These are phyloP conservation scores for Tholera decimalis DNA, from an alignment of 2,888 invertebrate genomes.

Conservation along the genomic window DNA sequence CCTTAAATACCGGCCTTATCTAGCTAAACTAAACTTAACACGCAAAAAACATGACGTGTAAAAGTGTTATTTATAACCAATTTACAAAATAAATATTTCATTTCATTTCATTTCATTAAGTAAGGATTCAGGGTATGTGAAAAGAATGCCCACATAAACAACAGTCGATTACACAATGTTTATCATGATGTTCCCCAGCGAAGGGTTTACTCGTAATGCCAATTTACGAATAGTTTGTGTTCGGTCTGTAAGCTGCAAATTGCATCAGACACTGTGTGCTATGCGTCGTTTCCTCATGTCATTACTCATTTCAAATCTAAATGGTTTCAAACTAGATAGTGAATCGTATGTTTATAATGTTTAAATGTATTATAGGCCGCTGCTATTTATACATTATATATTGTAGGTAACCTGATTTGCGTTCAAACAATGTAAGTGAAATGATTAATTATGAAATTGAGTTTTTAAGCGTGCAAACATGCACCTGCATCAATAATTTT, in stretches of 20 bases:
- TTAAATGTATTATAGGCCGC: constrained; percentile 1
- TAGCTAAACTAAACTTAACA: no score
- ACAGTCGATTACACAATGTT: constrained; percentile 20
- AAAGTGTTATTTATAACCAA: no score
- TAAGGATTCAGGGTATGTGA: constrained; percentile 1
- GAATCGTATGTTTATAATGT: constrained; percentile 21
- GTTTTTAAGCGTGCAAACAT: constrained; percentile 8
- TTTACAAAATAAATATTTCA: no score
- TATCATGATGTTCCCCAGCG: constrained; percentile 24
- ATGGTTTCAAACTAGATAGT: constrained; percentile 32
- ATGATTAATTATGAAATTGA: constrained; percentile 15
- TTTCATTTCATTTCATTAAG: no score
- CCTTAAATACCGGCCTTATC: no score
- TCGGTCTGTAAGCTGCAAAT: constrained; percentile 37
- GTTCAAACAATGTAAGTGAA: constrained; percentile 7
- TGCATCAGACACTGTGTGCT: constrained; percentile 39
- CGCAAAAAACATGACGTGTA: no score
- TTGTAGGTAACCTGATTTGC: not conserved
- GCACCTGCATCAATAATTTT: constrained; percentile 2
- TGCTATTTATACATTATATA: not conserved
- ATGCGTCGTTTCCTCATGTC: constrained; percentile 31
- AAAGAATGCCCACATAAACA: constrained; percentile 9
- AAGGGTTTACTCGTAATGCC: constrained; percentile 33
- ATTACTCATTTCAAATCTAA: constrained; percentile 54
- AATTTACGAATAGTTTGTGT: constrained; percentile 47